Percentiles rank a stretch among this genome's conserved stretches.
Evolutionary conservation across 2,888 invertebrate species (phyloP).

Genomic region (Theristus sp.): DNA sequence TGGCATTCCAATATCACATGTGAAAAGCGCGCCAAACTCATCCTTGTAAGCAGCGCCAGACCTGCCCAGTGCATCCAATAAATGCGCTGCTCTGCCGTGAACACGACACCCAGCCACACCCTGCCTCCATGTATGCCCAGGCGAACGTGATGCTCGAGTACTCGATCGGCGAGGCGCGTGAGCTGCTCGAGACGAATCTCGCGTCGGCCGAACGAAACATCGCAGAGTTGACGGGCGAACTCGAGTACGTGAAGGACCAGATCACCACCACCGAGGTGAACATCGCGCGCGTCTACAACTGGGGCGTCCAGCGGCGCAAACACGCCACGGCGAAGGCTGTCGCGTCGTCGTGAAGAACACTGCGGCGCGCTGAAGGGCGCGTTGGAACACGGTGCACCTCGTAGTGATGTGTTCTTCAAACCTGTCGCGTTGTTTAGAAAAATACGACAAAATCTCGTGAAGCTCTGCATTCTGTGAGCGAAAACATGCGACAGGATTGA

Average conservation of each 20-base stretch:
- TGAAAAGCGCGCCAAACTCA: too few relatives aligned
- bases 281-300: constrained; percentile 93
- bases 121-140: too few relatives aligned
- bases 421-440: not conserved
- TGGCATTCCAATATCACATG: not conserved
- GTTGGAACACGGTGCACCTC: not conserved
- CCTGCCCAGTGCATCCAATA: too few relatives aligned
- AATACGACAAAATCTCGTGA: not conserved
- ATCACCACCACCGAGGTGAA: constrained; percentile 95
- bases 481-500: too few relatives aligned
- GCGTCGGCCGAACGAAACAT: constrained; percentile 63
- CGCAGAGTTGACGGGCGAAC: constrained; percentile 65
- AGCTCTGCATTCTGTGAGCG: too few relatives aligned
- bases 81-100: too few relatives aligned
- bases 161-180: constrained; percentile 68
- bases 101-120: too few relatives aligned
- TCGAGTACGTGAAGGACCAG: constrained; percentile 86
- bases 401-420: not conserved
- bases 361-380: not conserved
- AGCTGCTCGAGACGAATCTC: constrained; percentile 50
- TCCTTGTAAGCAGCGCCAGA: too few relatives aligned
- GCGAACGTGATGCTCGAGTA: constrained; percentile 95
- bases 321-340: constrained; percentile 26
- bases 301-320: constrained; percentile 85
- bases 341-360: not conserved